Conservation (phyloP, 1,140 invertebrate species). For the Bicyclus anynana region DNA sequence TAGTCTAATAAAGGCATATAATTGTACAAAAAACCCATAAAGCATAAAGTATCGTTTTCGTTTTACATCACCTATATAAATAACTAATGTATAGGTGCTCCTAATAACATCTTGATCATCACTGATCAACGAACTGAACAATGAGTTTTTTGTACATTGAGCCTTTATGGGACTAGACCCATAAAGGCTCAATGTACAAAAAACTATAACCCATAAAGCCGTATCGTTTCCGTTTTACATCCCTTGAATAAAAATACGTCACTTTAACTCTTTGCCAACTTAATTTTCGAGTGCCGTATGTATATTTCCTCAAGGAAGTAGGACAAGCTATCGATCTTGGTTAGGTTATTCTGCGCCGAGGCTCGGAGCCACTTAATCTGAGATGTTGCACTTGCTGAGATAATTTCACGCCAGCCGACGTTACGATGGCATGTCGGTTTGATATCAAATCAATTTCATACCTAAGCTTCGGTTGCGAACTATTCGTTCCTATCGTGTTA, state of each 20-base stretch:
- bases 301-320: conserved; percentile 50
- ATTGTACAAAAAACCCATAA: too few species aligned
- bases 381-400: conserved; percentile 51
- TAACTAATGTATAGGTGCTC: too few species aligned
- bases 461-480: conserved; percentile 52
- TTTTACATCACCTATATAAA: too few species aligned
- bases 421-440: conserved; percentile 39
- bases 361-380: conserved; percentile 58
- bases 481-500: conserved; percentile 31
- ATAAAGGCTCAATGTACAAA: too few species aligned
- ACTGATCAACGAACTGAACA: too few species aligned
- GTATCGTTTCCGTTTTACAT: too few species aligned
- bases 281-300: conserved; percentile 20
- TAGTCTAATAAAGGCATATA: too few species aligned
- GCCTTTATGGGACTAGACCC: too few species aligned
- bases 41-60: too few species aligned
- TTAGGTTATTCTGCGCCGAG: conserved; percentile 23
- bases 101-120: too few species aligned
- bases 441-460: conserved; percentile 62
- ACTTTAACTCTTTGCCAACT: background rate
- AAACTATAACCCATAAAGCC: too few species aligned
- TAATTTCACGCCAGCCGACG: conserved; percentile 58
- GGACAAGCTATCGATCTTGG: conserved; percentile 47
- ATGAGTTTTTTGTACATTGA: too few species aligned
- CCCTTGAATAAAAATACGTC: background rate